Conservation (phyloP, 2,113 vertebrate species). For the Spermophilus dauricus region DNA sequence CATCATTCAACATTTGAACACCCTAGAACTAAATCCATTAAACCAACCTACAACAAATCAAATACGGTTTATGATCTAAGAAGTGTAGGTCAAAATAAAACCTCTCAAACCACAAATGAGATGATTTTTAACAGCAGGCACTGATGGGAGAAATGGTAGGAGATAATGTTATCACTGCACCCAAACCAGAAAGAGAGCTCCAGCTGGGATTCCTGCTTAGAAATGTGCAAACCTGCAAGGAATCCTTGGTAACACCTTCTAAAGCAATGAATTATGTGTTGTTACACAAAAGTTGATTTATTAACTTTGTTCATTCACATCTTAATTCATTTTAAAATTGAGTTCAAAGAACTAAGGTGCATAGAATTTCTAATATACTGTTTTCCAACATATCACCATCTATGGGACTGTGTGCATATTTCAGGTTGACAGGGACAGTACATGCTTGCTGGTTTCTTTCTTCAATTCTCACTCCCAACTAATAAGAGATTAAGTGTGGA, state of each 20-base stretch:
- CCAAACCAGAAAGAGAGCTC: background rate
- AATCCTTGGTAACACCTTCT: background rate
- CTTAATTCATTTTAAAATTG: background rate
- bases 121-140: background rate
- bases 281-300: background rate
- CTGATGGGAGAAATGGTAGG: background rate
- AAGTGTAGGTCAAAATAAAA: constrained; percentile 46
- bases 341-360: background rate
- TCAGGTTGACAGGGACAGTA: background rate
- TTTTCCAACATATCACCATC: background rate
- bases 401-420: accelerated
- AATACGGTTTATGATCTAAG: background rate
- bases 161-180: background rate
- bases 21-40: constrained; percentile 5
- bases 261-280: background rate
- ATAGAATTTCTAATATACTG: background rate
- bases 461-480: background rate
- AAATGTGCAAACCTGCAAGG: background rate
- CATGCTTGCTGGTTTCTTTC: background rate
- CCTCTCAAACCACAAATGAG: background rate
- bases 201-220: background rate
- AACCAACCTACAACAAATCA: background rate
- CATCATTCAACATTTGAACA: constrained; percentile 15
- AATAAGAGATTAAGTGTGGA: background rate
- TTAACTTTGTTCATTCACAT: background rate